phyloP scores from a whole-genome alignment of 2,888 invertebrate genomes.

The Drosophila phalerata region DNA sequence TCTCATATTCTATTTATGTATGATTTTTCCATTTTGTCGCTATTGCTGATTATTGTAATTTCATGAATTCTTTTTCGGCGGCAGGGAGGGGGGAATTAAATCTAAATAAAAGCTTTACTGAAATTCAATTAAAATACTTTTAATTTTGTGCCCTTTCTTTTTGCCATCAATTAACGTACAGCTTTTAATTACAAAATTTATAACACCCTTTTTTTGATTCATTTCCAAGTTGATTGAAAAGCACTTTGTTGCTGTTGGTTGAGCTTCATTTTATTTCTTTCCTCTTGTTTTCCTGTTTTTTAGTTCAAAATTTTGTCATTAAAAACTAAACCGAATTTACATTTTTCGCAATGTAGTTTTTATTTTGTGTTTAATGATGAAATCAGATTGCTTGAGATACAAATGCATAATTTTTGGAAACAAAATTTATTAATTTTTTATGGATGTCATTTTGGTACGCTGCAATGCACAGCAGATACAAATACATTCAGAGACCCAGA shows the following conservation, averaged over 20 bases:
- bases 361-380: slow-evolving; percentile 41
- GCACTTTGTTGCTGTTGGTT: slow-evolving; percentile 6
- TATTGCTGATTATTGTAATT: slow-evolving; percentile 51
- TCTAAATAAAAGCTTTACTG: slow-evolving; percentile 41
- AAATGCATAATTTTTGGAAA: slow-evolving; percentile 45
- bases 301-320: slow-evolving; percentile 44
- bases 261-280: slow-evolving; percentile 12
- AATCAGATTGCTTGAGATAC: slow-evolving; percentile 60
- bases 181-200: slow-evolving; percentile 51
- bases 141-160: slow-evolving; percentile 24
- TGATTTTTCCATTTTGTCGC: slow-evolving; percentile 10
- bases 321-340: slow-evolving; percentile 52
- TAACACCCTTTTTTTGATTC: slow-evolving; percentile 15
- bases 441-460: slow-evolving; percentile 52
- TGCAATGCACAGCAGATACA: slow-evolving; percentile 42
- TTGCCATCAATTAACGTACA: slow-evolving; percentile 51
- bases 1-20: slow-evolving; percentile 32
- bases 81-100: slow-evolving; percentile 7
- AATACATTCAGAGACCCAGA: slow-evolving; percentile 12
- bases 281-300: slow-evolving; percentile 21
- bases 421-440: slow-evolving; percentile 53
- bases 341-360: slow-evolving; percentile 64
- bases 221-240: slow-evolving; percentile 41
- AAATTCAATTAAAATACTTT: slow-evolving; percentile 62
- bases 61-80: slow-evolving; percentile 34